Percentiles rank a stretch among this genome's conserved stretches.
Conservation (phyloP, 1,140 invertebrate species). For the Metaphire vulgaris region DNA sequence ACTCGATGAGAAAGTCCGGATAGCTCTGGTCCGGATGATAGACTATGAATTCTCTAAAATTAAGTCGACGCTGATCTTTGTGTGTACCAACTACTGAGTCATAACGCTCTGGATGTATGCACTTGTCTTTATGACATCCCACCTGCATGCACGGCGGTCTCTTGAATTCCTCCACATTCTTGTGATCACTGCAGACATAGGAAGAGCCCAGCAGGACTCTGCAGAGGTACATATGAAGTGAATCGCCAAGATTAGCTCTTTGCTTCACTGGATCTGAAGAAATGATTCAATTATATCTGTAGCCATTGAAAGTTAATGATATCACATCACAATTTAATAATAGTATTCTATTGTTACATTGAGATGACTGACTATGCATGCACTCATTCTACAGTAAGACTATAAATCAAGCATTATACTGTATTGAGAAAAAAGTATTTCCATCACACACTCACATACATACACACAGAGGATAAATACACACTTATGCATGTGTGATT, state of each 20-base stretch:
- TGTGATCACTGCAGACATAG: background rate
- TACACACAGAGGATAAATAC: too few species aligned
- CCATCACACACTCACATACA: background rate
- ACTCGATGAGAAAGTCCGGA: slow-evolving; percentile 20
- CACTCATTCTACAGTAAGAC: too few species aligned
- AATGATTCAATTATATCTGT: background rate
- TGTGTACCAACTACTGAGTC: slow-evolving; percentile 21
- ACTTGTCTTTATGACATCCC: background rate
- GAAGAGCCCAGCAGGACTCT: slow-evolving; percentile 9
- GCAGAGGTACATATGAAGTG: slow-evolving; percentile 2
- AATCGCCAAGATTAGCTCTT: background rate
- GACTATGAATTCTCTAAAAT: slow-evolving; percentile 21
- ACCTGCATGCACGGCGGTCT: background rate
- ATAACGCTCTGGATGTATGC: background rate
- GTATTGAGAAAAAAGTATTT: background rate
- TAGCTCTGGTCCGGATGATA: slow-evolving; percentile 17
- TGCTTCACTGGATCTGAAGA: background rate
- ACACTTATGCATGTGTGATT: too few species aligned
- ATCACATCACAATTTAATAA: too few species aligned
- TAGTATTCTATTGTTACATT: too few species aligned
- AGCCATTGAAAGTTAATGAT: too few species aligned
- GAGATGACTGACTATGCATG: too few species aligned
- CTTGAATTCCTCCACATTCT: background rate
- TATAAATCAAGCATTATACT: too few species aligned
- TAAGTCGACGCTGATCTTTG: background rate